A percentile compares a stretch with the other conserved stretches of the same genome.
Conservation (phyloP, 1,140 invertebrate species). For the Pachyrhynchus sulphureomaculatus region DNA sequence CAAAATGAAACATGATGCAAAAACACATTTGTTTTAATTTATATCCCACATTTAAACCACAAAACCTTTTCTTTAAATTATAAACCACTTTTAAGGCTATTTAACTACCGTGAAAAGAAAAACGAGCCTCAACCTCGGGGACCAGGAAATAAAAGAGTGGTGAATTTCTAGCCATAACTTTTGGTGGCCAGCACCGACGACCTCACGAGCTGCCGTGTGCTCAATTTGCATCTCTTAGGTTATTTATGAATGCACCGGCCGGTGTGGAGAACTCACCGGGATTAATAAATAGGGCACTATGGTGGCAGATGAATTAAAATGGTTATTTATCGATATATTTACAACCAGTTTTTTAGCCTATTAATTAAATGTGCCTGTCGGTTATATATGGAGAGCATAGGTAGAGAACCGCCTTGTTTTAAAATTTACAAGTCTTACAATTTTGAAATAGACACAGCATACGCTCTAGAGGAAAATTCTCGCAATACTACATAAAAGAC, state of each 20-base stretch:
- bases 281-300: constrained; percentile 1
- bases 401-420: too few relatives aligned
- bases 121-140: constrained; percentile 5
- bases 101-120: constrained; percentile 7
- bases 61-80: constrained; percentile 1
- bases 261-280: background rate
- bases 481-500: too few relatives aligned
- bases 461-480: too few relatives aligned
- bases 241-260: constrained; percentile 14
- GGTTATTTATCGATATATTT: too few relatives aligned
- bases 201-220: constrained; percentile 12
- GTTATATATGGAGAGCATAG: too few relatives aligned
- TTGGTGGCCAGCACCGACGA: background rate
- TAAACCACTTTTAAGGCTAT: constrained; percentile 11
- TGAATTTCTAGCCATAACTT: constrained; percentile 16
- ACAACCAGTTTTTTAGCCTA: too few relatives aligned
- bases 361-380: too few relatives aligned
- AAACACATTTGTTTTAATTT: too few relatives aligned
- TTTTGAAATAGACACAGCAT: too few relatives aligned
- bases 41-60: background rate
- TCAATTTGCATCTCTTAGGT: constrained; percentile 20
- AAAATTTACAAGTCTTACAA: too few relatives aligned
- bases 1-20: too few relatives aligned
- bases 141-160: constrained; percentile 21
- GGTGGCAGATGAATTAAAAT: background rate